Conservation (phyloP, 2,888 invertebrate genomes). For the Drosophila anomelani region DNA sequence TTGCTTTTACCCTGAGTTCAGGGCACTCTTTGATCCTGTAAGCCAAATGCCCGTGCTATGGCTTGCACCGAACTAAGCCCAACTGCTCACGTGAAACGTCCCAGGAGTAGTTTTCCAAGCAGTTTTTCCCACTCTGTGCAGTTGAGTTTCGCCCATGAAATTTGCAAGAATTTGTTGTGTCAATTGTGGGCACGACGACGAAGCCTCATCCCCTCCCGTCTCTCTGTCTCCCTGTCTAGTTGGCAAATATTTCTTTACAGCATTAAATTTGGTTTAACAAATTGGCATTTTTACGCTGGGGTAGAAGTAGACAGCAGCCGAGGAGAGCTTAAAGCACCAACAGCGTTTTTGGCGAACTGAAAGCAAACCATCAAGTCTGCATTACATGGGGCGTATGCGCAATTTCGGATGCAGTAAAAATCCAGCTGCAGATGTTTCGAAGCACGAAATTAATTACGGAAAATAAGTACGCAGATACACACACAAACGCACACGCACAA, state of each 20-base stretch:
- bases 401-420: slow-evolving; percentile 79
- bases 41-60: slow-evolving; percentile 7
- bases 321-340: slow-evolving; percentile 41
- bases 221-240: slow-evolving; percentile 2
- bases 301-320: slow-evolving; percentile 6
- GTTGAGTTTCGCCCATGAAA: slow-evolving; percentile 45
- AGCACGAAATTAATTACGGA: slow-evolving; percentile 79
- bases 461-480: slow-evolving; percentile 52
- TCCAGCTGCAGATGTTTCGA: slow-evolving; percentile 79
- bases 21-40: background rate
- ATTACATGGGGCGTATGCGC: slow-evolving; percentile 70
- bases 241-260: slow-evolving; percentile 57
- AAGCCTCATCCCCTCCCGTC: background rate
- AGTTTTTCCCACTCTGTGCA: slow-evolving; percentile 29
- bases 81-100: slow-evolving; percentile 62
- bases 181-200: slow-evolving; percentile 55
- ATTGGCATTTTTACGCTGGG: slow-evolving; percentile 49
- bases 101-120: slow-evolving; percentile 21
- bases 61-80: slow-evolving; percentile 14
- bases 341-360: slow-evolving; percentile 36
- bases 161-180: slow-evolving; percentile 64
- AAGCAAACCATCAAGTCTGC: slow-evolving; percentile 67
- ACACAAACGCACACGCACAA: slow-evolving; percentile 13
- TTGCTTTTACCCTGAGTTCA: background rate
- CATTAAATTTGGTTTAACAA: slow-evolving; percentile 67